Conservation (phyloP, 2,113 vertebrate species). For the Bubo scandiacus region DNA sequence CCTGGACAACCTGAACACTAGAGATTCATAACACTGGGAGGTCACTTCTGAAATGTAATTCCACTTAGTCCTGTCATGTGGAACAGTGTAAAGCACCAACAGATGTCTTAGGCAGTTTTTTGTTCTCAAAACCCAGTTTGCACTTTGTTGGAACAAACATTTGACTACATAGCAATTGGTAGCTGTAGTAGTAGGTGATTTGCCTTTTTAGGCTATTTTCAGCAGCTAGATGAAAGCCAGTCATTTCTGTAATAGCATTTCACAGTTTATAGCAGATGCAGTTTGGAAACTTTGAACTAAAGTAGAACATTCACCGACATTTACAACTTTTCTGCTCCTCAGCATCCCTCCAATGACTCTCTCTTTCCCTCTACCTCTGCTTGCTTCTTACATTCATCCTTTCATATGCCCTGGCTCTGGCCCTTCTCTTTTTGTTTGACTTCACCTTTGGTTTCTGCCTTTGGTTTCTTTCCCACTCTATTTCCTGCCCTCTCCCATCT, state of each 20-base stretch:
- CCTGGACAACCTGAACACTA: background rate
- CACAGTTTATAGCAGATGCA: background rate
- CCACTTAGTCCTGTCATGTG: background rate
- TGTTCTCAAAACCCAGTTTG: background rate
- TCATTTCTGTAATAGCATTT: background rate
- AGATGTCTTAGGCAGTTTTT: background rate
- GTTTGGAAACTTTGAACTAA: background rate
- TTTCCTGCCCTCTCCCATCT: background rate
- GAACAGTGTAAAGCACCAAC: background rate
- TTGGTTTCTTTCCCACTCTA: background rate
- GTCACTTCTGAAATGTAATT: background rate
- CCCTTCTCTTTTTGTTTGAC: background rate
- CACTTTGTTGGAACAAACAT: background rate
- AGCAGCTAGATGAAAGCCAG: background rate
- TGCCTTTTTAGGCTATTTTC: background rate
- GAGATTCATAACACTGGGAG: background rate
- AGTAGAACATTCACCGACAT: background rate
- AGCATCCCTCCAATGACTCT: background rate
- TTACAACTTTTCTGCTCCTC: background rate
- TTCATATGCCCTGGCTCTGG: background rate
- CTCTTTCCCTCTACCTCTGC: background rate
- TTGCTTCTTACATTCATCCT: background rate
- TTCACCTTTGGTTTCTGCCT: background rate
- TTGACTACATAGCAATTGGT: background rate
- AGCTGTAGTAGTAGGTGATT: background rate